phyloP scores from a whole-genome alignment of 2,113 vertebrate genomes.

The Girardinichthys multiradiatus region DNA sequence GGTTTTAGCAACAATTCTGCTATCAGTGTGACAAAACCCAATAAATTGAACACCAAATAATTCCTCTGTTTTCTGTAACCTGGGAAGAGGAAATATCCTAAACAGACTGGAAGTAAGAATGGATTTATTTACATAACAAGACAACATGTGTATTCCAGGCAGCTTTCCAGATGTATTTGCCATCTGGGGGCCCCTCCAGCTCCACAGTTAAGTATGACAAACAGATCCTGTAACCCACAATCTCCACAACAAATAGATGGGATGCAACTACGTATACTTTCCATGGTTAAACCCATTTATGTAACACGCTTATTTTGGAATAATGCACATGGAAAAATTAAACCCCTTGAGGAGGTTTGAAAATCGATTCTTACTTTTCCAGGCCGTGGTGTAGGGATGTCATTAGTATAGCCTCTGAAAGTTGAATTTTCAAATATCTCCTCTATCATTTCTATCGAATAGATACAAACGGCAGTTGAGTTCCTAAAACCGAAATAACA shows the following conservation, averaged over 20 bases:
- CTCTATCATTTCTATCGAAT: slow-evolving; percentile 85
- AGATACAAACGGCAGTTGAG: slow-evolving; percentile 89
- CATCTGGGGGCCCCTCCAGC: neutral
- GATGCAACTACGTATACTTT: slow-evolving; percentile 30
- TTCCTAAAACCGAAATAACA: slow-evolving; percentile 80
- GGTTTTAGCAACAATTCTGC: neutral
- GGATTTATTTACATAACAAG: neutral
- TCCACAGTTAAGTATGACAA: slow-evolving; percentile 7
- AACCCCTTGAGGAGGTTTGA: slow-evolving; percentile 8
- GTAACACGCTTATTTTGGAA: neutral
- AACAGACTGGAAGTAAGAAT: neutral
- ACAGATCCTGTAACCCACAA: neutral
- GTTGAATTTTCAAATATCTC: slow-evolving; percentile 83
- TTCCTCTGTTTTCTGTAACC: too few species aligned
- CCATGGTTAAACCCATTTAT: slow-evolving; percentile 18
- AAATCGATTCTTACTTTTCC: slow-evolving; percentile 82
- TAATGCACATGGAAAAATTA: slow-evolving; percentile 12
- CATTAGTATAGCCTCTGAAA: slow-evolving; percentile 82
- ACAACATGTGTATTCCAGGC: neutral
- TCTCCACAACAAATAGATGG: neutral
- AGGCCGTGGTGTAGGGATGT: slow-evolving; percentile 82
- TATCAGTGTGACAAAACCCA: too few species aligned
- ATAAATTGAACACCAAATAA: too few species aligned
- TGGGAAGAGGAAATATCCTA: neutral
- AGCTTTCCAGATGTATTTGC: neutral